Evolutionary conservation across 2,797 vertebrate species (phyloP), one percentile per base, ranked within the genome.

Genomic region (Alosa sapidissima): DNA sequence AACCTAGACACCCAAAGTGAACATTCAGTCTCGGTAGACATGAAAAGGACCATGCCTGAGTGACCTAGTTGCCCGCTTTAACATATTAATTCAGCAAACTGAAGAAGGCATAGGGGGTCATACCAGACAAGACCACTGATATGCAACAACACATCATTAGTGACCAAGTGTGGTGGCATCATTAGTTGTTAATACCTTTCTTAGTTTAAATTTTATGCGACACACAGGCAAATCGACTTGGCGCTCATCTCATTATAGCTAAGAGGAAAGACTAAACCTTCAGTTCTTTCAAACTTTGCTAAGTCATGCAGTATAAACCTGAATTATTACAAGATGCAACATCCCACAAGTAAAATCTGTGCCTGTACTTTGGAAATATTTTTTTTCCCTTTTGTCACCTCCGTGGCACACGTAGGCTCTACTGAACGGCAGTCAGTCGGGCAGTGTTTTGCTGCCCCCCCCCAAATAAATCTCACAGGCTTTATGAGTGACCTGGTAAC

Each of bases 391-490:
- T 16, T 7, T 65, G 36, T 72, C 36, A 19, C 68, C 14, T 28
- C 68, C 36, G 33, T 62, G 48, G 33, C 0, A 49, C 11, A 55
- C 21, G 28, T 19, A 65, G 81, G 21, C 84, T 16, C 65, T 90
- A 88, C 55, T 86, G 51, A 85, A 62, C 84, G 82, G 84, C 62
- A 86, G 83, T 81, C 52, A 83, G 86, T 81, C 72, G 0, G 87
- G 90, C 88, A 90, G 91, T 89, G 90, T 82, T 84, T 47, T 51
- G 89, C 88, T 90, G 87, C 89, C 87, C 81, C 89, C 90, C 87
- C 54, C 85, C 11, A 16, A 36, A 36, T 41, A 8, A 45, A 47
- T 47, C 36, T 21, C 72, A 21, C n/a, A 21, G 60, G 24, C 41
- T 78, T 41, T 24, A 9, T 10, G 16, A 41, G 41, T 21, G 19